phyloP scores from a whole-genome alignment of 2,888 invertebrate genomes.

The Microchrysa polita region DNA sequence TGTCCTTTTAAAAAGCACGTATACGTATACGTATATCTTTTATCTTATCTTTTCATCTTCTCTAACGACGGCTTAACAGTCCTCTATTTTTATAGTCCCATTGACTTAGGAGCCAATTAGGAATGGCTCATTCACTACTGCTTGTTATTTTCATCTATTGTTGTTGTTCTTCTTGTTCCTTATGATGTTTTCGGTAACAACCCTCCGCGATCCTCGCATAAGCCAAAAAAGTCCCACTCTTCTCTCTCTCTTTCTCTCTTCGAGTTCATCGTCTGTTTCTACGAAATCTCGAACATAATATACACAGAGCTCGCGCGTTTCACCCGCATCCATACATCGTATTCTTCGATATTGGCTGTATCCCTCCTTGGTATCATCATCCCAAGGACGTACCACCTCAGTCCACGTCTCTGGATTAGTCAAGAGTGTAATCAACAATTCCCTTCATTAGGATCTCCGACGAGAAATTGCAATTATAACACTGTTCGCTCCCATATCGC shows the following conservation, averaged over 20 bases:
- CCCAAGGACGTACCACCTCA: conserved; percentile 4
- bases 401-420: conserved; percentile 34
- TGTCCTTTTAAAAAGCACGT: conserved; percentile 9
- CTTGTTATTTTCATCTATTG: conserved; percentile 34
- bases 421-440: conserved; percentile 50
- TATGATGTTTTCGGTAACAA: conserved; percentile 24
- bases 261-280: neutral
- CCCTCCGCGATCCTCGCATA: neutral
- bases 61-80: conserved; percentile 20
- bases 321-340: conserved; percentile 14
- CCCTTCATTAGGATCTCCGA: conserved; percentile 50
- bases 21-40: no score
- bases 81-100: conserved; percentile 39
- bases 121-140: conserved; percentile 43
- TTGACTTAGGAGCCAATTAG: conserved; percentile 50
- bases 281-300: neutral
- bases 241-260: neutral
- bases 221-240: conserved; percentile 5
- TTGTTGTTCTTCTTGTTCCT: conserved; percentile 46
- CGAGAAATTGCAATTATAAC: conserved; percentile 51
- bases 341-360: conserved; percentile 33
- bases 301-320: conserved; percentile 15
- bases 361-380: conserved; percentile 3
- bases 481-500: conserved; percentile 35
- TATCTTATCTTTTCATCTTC: conserved; percentile 4